Evolutionary conservation across 2,113 vertebrate genomes (phyloP).

Genomic region (Osmerus eperlanus): DNA sequence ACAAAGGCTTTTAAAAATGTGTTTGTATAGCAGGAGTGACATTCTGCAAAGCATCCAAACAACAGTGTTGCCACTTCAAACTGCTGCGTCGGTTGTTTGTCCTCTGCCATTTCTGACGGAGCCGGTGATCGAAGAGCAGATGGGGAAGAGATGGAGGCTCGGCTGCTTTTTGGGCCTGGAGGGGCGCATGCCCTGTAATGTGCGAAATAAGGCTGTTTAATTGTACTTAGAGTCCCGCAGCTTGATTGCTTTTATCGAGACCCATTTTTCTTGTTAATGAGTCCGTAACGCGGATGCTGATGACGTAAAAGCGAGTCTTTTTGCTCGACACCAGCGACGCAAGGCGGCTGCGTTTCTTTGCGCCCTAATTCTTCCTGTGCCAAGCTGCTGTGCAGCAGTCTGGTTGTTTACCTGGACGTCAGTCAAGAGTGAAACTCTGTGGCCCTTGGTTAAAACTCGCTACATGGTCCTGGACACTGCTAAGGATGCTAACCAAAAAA

Average conservation of each 20-base stretch:
- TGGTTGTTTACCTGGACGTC: constrained; percentile 45
- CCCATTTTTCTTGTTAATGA: constrained; percentile 79
- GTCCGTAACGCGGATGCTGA: constrained; percentile 71
- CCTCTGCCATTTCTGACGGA: too few relatives aligned
- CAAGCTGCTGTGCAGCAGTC: too few relatives aligned
- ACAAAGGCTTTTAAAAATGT: not conserved
- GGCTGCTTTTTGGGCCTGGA: constrained; percentile 52
- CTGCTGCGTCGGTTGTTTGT: too few relatives aligned
- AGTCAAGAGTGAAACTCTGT: constrained; percentile 44
- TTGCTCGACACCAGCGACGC: constrained; percentile 18
- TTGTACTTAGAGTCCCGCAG: constrained; percentile 71
- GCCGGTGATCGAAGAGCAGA: constrained; percentile 39
- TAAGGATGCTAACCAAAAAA: constrained; percentile 15
- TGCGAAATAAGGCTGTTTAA: constrained; percentile 76
- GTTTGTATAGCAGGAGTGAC: not conserved
- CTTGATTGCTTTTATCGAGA: constrained; percentile 77
- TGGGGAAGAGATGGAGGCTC: constrained; percentile 51
- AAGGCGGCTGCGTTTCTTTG: constrained; percentile 30
- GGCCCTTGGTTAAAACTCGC: constrained; percentile 29
- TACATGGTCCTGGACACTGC: constrained; percentile 23
- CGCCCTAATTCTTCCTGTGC: constrained; percentile 41
- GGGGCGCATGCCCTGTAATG: constrained; percentile 63
- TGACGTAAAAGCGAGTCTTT: constrained; percentile 57
- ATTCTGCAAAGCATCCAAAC: not conserved
- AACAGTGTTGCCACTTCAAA: not conserved